Evolutionary conservation across 2,888 invertebrate genomes (phyloP).

Genomic region (Ditula angustiorana): DNA sequence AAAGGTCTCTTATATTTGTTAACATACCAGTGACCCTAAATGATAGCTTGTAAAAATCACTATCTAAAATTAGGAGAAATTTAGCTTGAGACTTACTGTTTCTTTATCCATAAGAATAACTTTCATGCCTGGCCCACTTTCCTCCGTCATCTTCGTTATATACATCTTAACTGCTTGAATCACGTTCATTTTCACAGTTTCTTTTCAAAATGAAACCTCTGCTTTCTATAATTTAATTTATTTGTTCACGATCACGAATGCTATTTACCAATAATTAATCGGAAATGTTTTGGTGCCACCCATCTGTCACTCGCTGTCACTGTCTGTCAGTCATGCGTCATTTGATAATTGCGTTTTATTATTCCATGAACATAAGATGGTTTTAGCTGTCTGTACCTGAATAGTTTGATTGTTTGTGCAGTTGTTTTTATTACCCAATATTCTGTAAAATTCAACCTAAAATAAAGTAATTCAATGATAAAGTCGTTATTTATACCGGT

Average conservation of each 20-base stretch:
- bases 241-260: constrained; percentile 4
- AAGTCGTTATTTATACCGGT: neutral
- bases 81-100: constrained; percentile 87
- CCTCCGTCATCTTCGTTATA: constrained; percentile 98
- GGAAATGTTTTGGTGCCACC: constrained; percentile 30
- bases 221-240: constrained; percentile 15
- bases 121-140: constrained; percentile 99
- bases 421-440: neutral
- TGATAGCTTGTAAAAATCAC: neutral
- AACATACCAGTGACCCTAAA: no score
- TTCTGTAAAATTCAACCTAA: neutral
- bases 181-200: constrained; percentile 91
- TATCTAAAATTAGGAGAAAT: neutral
- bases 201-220: neutral
- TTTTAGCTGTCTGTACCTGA: neutral
- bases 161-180: constrained; percentile 97
- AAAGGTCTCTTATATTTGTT: no score
- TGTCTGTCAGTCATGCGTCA: constrained; percentile 25
- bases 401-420: neutral
- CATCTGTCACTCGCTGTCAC: no score
- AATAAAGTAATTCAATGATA: neutral
- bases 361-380: neutral
- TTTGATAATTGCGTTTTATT: constrained; percentile 41
- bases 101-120: constrained; percentile 99
- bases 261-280: neutral